A percentile compares a stretch with the other conserved stretches of the same genome.
Evolutionary conservation across 2,113 vertebrate genomes (phyloP).

Genomic region (Tonatia bakeri): DNA sequence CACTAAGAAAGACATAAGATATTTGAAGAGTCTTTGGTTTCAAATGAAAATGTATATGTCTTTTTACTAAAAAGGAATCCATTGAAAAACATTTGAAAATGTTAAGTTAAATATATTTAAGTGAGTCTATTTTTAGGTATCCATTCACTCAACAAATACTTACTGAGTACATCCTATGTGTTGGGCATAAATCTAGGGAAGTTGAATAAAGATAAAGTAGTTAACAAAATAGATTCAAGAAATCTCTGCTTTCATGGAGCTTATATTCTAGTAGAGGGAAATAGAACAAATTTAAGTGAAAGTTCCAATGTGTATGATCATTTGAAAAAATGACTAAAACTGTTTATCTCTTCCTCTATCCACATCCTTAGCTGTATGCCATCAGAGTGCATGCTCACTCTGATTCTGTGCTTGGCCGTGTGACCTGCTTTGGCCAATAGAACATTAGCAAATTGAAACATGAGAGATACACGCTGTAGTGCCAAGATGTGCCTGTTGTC

Average conservation of each 20-base stretch:
- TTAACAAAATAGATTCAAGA: neutral
- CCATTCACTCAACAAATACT: neutral
- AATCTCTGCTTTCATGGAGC: neutral
- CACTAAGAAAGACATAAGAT: neutral
- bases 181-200: neutral
- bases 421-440: neutral
- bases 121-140: neutral
- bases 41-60: neutral
- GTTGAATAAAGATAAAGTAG: neutral
- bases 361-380: too few relatives aligned
- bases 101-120: neutral
- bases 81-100: neutral
- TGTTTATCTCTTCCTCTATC: neutral
- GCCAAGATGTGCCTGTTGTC: neutral
- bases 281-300: neutral
- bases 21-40: neutral
- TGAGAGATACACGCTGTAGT: neutral
- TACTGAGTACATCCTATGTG: neutral
- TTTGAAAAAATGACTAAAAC: neutral
- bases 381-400: accelerated
- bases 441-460: neutral
- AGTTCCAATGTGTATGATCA: neutral
- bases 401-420: neutral
- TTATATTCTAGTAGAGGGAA: neutral
- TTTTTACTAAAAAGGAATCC: neutral